phyloP scores from a whole-genome alignment of 2,113 vertebrate genomes.

The Speoplatyrhinus poulsoni region DNA sequence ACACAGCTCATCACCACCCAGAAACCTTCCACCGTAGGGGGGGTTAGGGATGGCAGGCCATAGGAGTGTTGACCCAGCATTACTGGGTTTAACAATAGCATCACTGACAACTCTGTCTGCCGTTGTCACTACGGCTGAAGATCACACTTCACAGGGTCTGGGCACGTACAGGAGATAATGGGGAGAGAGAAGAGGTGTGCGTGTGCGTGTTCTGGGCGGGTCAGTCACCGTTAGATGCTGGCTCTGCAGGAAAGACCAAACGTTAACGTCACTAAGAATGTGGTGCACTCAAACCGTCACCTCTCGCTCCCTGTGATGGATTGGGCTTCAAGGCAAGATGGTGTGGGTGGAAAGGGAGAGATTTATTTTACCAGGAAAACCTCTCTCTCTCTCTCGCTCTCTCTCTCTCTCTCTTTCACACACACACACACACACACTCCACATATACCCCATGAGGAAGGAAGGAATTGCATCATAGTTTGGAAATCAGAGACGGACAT shows the following conservation, averaged over 20 bases:
- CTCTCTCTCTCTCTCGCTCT: slow-evolving; percentile 54
- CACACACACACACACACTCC: neutral
- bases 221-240: slow-evolving; percentile 46
- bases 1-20: slow-evolving; percentile 23
- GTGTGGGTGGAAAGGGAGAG: slow-evolving; percentile 4
- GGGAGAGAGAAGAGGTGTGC: slow-evolving; percentile 2
- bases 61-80: slow-evolving; percentile 48
- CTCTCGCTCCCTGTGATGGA: slow-evolving; percentile 49
- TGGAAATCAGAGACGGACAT: slow-evolving; percentile 41
- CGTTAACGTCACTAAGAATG: slow-evolving; percentile 41
- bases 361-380: slow-evolving; percentile 43
- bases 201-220: neutral
- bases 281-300: slow-evolving; percentile 53
- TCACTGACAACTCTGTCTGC: slow-evolving; percentile 31
- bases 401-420: slow-evolving; percentile 15
- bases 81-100: slow-evolving; percentile 8
- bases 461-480: slow-evolving; percentile 48
- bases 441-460: slow-evolving; percentile 27
- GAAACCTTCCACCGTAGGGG: neutral
- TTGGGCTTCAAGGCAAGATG: slow-evolving; percentile 32
- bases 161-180: slow-evolving; percentile 20
- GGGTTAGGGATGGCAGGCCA: slow-evolving; percentile 1
- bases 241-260: slow-evolving; percentile 51
- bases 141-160: slow-evolving; percentile 10
- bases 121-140: neutral